phyloP scores from a whole-genome alignment of 1,140 invertebrate species.

The Catajapyx aquilonaris region DNA sequence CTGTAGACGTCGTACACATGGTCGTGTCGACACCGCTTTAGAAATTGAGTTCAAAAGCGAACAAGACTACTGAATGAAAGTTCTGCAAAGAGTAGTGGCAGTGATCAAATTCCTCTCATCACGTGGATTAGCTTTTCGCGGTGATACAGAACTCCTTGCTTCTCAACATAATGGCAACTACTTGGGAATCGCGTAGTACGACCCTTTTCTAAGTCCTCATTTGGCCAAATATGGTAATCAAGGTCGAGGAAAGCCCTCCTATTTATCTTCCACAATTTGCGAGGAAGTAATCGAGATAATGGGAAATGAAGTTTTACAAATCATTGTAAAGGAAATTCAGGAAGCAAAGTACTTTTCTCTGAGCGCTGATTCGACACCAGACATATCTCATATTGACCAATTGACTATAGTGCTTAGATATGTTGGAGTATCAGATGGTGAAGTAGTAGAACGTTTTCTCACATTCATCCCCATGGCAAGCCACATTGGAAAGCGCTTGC shows the following conservation, averaged over 20 bases:
- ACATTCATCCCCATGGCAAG: constrained; percentile 1
- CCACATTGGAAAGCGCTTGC: not conserved
- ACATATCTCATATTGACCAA: not conserved
- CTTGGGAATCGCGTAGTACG: not conserved
- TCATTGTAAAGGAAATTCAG: not conserved
- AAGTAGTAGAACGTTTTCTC: not conserved
- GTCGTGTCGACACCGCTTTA: not conserved
- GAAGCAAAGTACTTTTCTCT: not conserved
- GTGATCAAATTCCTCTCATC: not conserved
- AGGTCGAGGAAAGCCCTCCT: not conserved
- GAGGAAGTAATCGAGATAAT: not conserved
- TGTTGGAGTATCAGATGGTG: not conserved
- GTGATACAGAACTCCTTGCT: not conserved
- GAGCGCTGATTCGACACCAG: not conserved
- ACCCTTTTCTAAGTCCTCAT: not conserved
- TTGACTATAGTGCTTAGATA: constrained; percentile 1
- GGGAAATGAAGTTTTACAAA: not conserved
- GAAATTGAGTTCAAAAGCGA: not conserved
- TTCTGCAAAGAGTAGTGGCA: too few species aligned
- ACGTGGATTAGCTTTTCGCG: not conserved
- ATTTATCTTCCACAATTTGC: not conserved
- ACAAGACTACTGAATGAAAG: not conserved
- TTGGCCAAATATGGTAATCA: constrained; percentile 1
- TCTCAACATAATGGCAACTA: not conserved
- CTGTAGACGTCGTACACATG: not conserved